Evolutionary conservation across 2,888 invertebrate species (phyloP).

Genomic region (Hemaris fuciformis): DNA sequence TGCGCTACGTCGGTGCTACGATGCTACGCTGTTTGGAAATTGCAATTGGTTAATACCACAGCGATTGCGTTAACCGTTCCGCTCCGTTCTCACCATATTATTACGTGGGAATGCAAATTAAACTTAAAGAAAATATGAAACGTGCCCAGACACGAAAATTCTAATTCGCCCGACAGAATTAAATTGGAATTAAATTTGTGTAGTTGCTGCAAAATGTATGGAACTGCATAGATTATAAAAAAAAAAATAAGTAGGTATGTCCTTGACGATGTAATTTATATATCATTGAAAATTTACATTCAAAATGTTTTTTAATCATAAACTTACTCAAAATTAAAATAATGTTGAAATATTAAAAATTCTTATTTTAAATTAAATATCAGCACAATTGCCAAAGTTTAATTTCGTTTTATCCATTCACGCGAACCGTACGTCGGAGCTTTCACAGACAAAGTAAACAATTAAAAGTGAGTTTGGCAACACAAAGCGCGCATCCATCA

Average conservation of each 20-base stretch:
- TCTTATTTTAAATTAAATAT: too few relatives aligned
- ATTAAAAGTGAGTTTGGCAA: conserved; percentile 8
- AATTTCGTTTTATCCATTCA: not conserved
- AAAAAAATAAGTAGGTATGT: not conserved
- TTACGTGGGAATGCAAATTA: conserved; percentile 12
- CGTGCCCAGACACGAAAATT: not conserved
- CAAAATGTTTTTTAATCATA: not conserved
- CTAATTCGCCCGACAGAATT: not conserved
- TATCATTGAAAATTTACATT: not conserved
- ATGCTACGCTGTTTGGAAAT: conserved; percentile 24
- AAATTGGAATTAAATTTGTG: not conserved
- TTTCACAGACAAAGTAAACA: not conserved
- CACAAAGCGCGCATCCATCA: not conserved
- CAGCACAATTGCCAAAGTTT: not conserved
- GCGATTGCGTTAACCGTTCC: conserved; percentile 24
- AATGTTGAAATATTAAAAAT: too few relatives aligned
- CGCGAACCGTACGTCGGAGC: not conserved
- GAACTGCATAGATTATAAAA: not conserved
- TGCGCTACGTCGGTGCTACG: conserved; percentile 3
- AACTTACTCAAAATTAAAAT: not conserved
- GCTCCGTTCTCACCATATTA: conserved; percentile 14
- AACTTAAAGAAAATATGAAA: not conserved
- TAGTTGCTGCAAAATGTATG: not conserved
- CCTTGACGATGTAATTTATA: not conserved
- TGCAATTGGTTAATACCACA: conserved; percentile 32